Conservation (phyloP, 2,888 invertebrate genomes). For the Palloptera scutellata region DNA sequence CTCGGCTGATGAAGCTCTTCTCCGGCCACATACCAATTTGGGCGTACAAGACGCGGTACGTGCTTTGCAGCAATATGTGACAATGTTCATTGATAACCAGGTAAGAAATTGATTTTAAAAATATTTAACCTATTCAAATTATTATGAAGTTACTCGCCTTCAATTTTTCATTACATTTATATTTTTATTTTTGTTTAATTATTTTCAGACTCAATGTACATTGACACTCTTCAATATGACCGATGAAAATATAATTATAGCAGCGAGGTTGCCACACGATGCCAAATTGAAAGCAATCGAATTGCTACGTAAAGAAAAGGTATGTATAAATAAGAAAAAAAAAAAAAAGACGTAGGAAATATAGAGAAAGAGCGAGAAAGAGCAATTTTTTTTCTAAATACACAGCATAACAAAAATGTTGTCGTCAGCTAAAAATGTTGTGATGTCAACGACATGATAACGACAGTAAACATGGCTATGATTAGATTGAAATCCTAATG, state of each 20-base stretch:
- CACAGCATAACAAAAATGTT: too few relatives aligned
- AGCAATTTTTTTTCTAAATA: too few relatives aligned
- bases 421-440: too few relatives aligned
- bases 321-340: slow-evolving; percentile 53
- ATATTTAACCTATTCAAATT: too few relatives aligned
- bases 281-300: slow-evolving; percentile 72
- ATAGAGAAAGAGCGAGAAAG: slow-evolving; percentile 3
- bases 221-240: slow-evolving; percentile 85
- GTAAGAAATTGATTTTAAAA: slow-evolving; percentile 66
- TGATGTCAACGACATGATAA: too few relatives aligned
- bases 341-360: neutral
- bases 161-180: neutral
- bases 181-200: neutral
- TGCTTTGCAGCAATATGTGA: slow-evolving; percentile 81
- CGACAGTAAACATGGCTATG: too few relatives aligned
- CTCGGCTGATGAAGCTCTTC: slow-evolving; percentile 83
- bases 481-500: too few relatives aligned
- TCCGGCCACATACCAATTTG: slow-evolving; percentile 83
- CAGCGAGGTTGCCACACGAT: slow-evolving; percentile 76
- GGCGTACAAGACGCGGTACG: slow-evolving; percentile 86
- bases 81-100: slow-evolving; percentile 76
- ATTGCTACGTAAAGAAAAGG: slow-evolving; percentile 77
- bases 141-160: slow-evolving; percentile 19
- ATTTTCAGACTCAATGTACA: slow-evolving; percentile 81
- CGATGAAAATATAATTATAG: slow-evolving; percentile 87